phyloP scores from a whole-genome alignment of 2,888 invertebrate genomes.

The Hoplodrina ambigua region DNA sequence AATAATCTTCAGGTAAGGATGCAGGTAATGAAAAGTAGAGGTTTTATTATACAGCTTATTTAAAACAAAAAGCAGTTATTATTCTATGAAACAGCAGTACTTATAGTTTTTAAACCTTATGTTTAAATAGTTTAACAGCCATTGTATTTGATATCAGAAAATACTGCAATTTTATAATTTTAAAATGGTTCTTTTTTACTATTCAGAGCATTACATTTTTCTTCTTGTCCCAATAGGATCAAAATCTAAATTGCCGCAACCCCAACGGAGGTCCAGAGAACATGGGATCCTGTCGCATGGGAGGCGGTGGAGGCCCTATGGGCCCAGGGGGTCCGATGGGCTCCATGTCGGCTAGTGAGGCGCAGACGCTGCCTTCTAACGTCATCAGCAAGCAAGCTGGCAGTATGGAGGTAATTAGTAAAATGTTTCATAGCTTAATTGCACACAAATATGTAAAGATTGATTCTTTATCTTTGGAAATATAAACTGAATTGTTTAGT shows the following conservation, averaged over 20 bases:
- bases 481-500: neutral
- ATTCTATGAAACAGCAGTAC: too few relatives aligned
- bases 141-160: neutral
- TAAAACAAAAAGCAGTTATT: too few relatives aligned
- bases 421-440: conserved; percentile 27
- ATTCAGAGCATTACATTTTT: neutral
- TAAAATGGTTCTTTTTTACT: neutral
- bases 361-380: conserved; percentile 94
- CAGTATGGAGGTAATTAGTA: conserved; percentile 93
- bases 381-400: conserved; percentile 94
- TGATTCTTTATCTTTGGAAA: conserved; percentile 12
- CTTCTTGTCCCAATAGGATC: conserved; percentile 72
- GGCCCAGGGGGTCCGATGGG: conserved; percentile 87
- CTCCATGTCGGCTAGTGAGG: conserved; percentile 90
- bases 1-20: conserved; percentile 83
- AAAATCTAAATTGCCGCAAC: conserved; percentile 85
- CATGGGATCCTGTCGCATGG: conserved; percentile 87
- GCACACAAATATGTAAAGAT: neutral
- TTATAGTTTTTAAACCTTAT: neutral
- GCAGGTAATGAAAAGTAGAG: conserved; percentile 43
- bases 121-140: neutral
- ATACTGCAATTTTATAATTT: neutral
- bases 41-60: conserved; percentile 23
- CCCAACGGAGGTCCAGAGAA: conserved; percentile 83
- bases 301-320: conserved; percentile 82